Evolutionary conservation across 2,888 invertebrate species (phyloP).

Genomic region (Rhodophaea formosa): DNA sequence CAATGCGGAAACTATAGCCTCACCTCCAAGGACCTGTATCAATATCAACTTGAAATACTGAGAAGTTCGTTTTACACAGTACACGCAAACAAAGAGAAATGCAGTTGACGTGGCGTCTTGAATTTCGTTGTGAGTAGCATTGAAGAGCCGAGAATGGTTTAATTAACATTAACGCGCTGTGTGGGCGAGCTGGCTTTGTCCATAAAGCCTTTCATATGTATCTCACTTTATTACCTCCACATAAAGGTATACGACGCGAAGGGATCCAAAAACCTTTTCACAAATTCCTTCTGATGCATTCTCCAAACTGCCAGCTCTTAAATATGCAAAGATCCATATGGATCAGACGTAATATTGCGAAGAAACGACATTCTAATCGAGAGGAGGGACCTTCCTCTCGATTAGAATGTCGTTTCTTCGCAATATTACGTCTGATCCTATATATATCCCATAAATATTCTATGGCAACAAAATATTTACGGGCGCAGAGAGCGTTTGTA

Average conservation of each 20-base stretch:
- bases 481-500: conserved; percentile 54
- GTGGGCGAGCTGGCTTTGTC: conserved; percentile 42
- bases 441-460: conserved; percentile 72
- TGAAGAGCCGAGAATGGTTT: conserved; percentile 38
- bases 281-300: conserved; percentile 47
- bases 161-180: conserved; percentile 50
- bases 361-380: conserved; percentile 73
- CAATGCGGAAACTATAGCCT: background rate
- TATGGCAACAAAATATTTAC: conserved; percentile 65
- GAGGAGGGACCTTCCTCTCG: conserved; percentile 52
- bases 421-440: too few species aligned
- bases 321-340: conserved; percentile 66
- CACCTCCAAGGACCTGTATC: background rate
- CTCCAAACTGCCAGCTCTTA: conserved; percentile 40
- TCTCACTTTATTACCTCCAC: conserved; percentile 21
- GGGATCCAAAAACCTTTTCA: conserved; percentile 34
- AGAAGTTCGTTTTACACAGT: background rate
- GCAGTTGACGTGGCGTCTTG: conserved; percentile 13
- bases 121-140: conserved; percentile 25
- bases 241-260: conserved; percentile 16
- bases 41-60: background rate
- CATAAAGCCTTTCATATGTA: conserved; percentile 15
- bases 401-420: too few species aligned
- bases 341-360: conserved; percentile 56
- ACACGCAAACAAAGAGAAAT: background rate